Base-by-base conservation (phyloP, 2,888 invertebrate genomes). In the Colletes collaris region DNA sequence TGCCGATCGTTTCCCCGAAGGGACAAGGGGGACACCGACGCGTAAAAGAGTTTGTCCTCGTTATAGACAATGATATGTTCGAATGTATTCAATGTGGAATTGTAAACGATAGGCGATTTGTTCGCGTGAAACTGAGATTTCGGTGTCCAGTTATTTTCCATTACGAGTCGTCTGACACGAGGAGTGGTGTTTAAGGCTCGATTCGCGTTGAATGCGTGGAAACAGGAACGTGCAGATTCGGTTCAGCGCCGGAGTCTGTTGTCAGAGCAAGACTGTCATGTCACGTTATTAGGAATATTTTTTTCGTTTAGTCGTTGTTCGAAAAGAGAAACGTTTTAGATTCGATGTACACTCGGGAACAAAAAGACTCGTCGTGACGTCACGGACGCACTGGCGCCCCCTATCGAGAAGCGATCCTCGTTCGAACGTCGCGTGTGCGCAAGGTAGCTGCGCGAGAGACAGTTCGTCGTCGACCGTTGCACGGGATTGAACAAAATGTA, bases 261-360 rank as follows among this genome's bases (percentile, higher is more conserved):
- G 40, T 76, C 65, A 70, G 59, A 56, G 79, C 62, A 73, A 84
- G 78, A 71, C 79, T 81, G 70, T 81, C 64, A 62, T 73, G 76
- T 80, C 79, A 71, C 72, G 77, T 83, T 80, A 81, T 83, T 86
- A 83, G 81, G 71, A 79, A 82, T 86, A 86, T 81, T 80, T 40
- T 64, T 6, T 86, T 76, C 27, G 69, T 86, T 86, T 72, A 79
- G 60, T 81, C 70, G 66, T 82, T 71, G 55, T 80, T 68, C 63
- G 49, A 58, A 75, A 71, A 16, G 58, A 58, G 44, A 60, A 67
- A 56, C 60, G 65, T 71, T 77, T 52, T 27, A 27, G 53, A 67
- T 77, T 79, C 60, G 64, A 70, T 59, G 63, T 64, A 35, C 70
- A 78, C 53, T 40, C 40, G 4, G 40, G 40, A 4, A 6, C 40